Conservation (phyloP, 2,797 vertebrate genomes). For the Potorous gilbertii region DNA sequence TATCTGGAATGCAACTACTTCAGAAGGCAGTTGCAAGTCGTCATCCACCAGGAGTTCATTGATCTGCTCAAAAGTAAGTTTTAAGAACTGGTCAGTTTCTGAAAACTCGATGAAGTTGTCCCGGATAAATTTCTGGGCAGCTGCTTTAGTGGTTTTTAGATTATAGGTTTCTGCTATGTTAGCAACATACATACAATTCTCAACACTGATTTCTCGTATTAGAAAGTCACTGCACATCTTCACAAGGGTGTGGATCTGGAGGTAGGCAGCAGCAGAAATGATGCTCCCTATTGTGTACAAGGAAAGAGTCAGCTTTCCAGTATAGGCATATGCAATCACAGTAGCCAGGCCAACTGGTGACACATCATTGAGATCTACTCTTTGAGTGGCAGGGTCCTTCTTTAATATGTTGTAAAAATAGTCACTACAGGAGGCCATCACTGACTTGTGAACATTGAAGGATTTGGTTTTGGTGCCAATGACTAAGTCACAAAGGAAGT, state of each 20-base stretch:
- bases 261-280: conserved; percentile 94
- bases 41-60: conserved; percentile 97
- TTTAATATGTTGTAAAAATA: conserved; percentile 95
- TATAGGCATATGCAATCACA: conserved; percentile 97
- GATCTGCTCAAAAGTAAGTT: conserved; percentile 99
- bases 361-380: conserved; percentile 95
- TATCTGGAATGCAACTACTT: conserved; percentile 98
- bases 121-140: conserved; percentile 96
- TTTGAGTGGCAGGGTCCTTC: conserved; percentile 92
- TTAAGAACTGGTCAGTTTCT: conserved; percentile 98
- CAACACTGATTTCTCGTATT: conserved; percentile 95
- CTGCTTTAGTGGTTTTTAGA: conserved; percentile 93
- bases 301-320: conserved; percentile 96
- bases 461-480: conserved; percentile 97
- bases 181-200: conserved; percentile 98
- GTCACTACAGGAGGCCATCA: conserved; percentile 98
- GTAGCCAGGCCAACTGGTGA: conserved; percentile 95
- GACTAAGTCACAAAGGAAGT: conserved; percentile 96
- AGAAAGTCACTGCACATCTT: conserved; percentile 99
- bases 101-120: conserved; percentile 99
- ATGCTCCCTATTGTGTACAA: conserved; percentile 97
- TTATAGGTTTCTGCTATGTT: conserved; percentile 97
- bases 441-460: conserved; percentile 96
- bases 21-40: conserved; percentile 96
- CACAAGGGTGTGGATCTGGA: conserved; percentile 95